Percentiles rank a stretch among this genome's conserved stretches.
phyloP scores from a whole-genome alignment of 1,140 invertebrate genomes.

The Acromyrmex echinatior region DNA sequence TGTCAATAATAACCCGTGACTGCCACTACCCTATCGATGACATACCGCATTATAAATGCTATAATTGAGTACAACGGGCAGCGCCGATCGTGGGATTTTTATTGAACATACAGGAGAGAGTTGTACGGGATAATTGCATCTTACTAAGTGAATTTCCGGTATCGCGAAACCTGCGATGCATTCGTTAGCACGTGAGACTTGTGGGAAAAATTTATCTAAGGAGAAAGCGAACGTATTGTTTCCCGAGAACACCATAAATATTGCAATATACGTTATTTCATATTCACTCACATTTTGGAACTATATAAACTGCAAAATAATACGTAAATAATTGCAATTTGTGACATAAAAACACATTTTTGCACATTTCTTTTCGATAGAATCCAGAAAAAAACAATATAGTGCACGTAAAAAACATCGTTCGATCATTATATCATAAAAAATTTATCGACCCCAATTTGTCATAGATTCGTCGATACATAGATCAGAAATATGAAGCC shows the following conservation, averaged over 20 bases:
- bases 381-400: constrained; percentile 16
- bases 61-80: not conserved
- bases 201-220: constrained; percentile 29
- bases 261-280: not conserved
- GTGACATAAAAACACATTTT: not conserved
- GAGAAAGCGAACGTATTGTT: not conserved
- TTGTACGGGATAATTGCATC: constrained; percentile 28
- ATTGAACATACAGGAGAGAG: constrained; percentile 50
- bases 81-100: constrained; percentile 42
- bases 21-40: constrained; percentile 9
- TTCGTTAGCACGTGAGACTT: constrained; percentile 37
- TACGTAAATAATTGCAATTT: not conserved
- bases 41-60: constrained; percentile 31
- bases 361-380: not conserved
- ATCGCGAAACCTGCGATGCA: constrained; percentile 29
- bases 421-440: not conserved
- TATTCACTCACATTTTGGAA: not conserved
- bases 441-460: constrained; percentile 6
- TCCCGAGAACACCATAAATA: not conserved
- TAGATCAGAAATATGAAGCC: constrained; percentile 19
- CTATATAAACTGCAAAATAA: not conserved
- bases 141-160: constrained; percentile 44
- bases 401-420: not conserved
- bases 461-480: not conserved
- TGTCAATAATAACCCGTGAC: constrained; percentile 70